Conservation (phyloP, 1,140 invertebrate genomes). For the Atta texana region DNA sequence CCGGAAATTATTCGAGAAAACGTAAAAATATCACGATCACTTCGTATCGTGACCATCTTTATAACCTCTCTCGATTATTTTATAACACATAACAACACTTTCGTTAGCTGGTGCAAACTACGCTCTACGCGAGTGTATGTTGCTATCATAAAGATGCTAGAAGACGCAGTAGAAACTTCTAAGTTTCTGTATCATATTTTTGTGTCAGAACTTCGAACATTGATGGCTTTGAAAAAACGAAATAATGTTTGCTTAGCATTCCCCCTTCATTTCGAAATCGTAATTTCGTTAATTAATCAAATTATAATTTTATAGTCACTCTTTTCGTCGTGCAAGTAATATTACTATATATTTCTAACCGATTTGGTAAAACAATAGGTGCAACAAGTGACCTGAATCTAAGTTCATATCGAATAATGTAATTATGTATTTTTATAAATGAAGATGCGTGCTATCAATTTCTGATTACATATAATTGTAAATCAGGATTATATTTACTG, state of each 20-base stretch:
- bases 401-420: not conserved
- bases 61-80: constrained; percentile 44
- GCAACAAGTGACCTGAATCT: not conserved
- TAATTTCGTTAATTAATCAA: not conserved
- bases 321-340: not conserved
- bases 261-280: not conserved
- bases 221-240: not conserved
- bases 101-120: constrained; percentile 11
- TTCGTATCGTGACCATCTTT: constrained; percentile 59
- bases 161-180: constrained; percentile 13
- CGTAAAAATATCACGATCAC: constrained; percentile 65
- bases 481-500: not conserved
- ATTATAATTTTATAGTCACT: not conserved
- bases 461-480: not conserved
- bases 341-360: not conserved
- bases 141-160: constrained; percentile 40
- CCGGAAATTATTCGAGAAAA: constrained; percentile 68
- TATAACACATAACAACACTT: constrained; percentile 53
- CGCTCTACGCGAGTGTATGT: constrained; percentile 29
- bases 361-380: not conserved
- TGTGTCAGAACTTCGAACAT: not conserved
- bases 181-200: constrained; percentile 39
- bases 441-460: not conserved
- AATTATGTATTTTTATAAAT: not conserved
- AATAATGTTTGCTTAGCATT: not conserved